Evolutionary conservation across 2,113 vertebrate species (phyloP), one percentile per base, ranked within the genome.

Genomic region (Indicator maculatus): DNA sequence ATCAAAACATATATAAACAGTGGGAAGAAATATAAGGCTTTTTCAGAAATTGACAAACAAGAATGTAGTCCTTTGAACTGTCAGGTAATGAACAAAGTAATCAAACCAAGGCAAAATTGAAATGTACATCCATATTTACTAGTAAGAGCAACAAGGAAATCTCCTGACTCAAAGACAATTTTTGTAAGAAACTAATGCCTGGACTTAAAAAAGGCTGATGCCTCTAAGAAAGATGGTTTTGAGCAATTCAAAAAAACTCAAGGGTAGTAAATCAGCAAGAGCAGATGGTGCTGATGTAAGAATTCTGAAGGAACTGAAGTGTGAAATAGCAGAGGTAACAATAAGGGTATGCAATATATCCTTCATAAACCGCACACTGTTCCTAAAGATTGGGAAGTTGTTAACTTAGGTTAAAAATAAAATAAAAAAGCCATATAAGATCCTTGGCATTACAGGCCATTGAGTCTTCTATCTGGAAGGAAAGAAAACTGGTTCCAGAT

Each of bases 241-340:
- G 75, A 96, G 52, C n/a, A 94, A 89, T 45, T 63, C 59, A 77
- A 60, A 93, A 89, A 89, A 55, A 26, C 63, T 95, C 52, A 81
- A 89, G 91, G 64, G 36, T 86, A 93, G 88, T 97, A 97, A 97
- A 98, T 97, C 96, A 95, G 89, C 67, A 64, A 41, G 75, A 96
- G 90, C 95, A 97, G 96, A 97, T 98, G 97, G 95, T 97, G 91
- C 88, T 96, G 93, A 97, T 94, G 63, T 69, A 97, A 96, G 67
- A 96, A 90, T 97, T 96, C 86, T 95, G 86, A 96, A 96, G 60
- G 73, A 97, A 95, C 33, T 95, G 88, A 95, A 92, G 88, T 96
- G 64, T 97, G 92, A 97, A 97, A 89, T 94, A 97, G 88, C 93
- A 94, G 56, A 94, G 81, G 93, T 88, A 76, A 53, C 60, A 90